These are phyloP conservation scores for Noctua fimbriata DNA, from an alignment of 2,888 invertebrate genomes.

Conservation along the genomic window DNA sequence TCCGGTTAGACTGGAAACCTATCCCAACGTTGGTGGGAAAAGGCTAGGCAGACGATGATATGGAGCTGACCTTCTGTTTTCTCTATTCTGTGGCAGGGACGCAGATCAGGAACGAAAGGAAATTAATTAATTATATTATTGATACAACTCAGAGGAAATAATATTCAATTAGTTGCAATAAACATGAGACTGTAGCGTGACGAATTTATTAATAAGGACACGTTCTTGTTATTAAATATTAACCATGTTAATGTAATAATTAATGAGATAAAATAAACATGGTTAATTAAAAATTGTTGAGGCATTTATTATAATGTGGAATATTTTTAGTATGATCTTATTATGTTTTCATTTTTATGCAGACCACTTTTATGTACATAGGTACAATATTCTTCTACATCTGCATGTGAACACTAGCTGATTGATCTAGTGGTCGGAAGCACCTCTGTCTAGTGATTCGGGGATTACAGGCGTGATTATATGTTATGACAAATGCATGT, in stretches of 20 bases:
- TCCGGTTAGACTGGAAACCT: neutral
- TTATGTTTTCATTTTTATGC: no score
- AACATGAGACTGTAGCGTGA: slow-evolving; percentile 15
- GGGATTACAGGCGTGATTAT: no score
- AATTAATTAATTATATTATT: slow-evolving; percentile 38
- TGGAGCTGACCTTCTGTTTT: neutral
- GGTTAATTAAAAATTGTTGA: neutral
- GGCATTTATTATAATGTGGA: neutral
- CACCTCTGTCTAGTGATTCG: no score
- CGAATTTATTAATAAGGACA: slow-evolving; percentile 14
- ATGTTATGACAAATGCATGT: no score
- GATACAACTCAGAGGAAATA: slow-evolving; percentile 35
- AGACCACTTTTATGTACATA: no score
- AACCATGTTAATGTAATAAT: neutral
- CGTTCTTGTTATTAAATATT: slow-evolving; percentile 5
- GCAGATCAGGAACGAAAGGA: slow-evolving; percentile 4
- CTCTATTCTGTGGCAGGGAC: neutral
- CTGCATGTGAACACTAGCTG: no score
- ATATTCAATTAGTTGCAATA: slow-evolving; percentile 27
- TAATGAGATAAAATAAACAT: neutral
- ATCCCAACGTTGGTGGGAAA: neutral
- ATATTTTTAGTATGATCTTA: neutral
- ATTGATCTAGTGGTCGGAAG: no score
- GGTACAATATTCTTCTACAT: no score
- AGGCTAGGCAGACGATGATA: neutral